These are phyloP conservation scores for Actinemys pallida DNA, from an alignment of 2,113 vertebrate species.

Conservation along the genomic window DNA sequence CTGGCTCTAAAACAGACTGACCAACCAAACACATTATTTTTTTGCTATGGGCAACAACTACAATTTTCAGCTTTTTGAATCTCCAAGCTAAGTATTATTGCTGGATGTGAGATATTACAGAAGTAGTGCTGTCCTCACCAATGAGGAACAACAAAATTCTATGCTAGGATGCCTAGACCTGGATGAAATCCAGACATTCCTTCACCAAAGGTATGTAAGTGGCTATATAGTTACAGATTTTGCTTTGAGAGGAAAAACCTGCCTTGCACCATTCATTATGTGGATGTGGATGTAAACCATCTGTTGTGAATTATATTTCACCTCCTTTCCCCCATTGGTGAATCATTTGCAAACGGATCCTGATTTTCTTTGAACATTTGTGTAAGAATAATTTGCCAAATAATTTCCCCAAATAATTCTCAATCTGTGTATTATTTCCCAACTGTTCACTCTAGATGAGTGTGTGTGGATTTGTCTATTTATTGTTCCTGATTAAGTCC, in stretches of 20 bases:
- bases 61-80: neutral
- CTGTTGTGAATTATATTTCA: neutral
- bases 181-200: neutral
- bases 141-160: rapidly evolving
- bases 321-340: neutral
- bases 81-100: neutral
- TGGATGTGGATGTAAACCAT: neutral
- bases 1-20: neutral
- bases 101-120: rapidly evolving
- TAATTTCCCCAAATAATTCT: neutral
- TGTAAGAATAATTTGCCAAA: neutral
- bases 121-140: neutral
- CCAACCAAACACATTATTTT: neutral
- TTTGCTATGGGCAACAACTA: neutral
- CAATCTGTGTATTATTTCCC: neutral
- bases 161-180: neutral
- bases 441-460: neutral
- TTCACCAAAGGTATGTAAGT: neutral
- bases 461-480: neutral
- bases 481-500: neutral
- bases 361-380: neutral
- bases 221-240: neutral
- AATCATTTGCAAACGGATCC: neutral
- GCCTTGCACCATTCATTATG: neutral
- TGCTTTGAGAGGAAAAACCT: neutral